Evolutionary conservation across 2,888 invertebrate genomes (phyloP).

Genomic region (Diaprepes abbreviatus): DNA sequence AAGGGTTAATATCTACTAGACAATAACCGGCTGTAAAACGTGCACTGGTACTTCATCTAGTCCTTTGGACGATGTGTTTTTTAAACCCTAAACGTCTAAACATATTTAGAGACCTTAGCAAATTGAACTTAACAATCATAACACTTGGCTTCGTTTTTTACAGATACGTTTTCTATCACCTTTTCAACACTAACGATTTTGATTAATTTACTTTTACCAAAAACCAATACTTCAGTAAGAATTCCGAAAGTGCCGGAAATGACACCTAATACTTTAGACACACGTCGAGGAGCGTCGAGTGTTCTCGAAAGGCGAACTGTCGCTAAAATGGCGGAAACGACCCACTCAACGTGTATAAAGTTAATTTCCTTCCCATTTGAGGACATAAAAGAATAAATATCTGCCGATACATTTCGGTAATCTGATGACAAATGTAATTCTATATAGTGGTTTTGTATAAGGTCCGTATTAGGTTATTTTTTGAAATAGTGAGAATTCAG

Average conservation of each 20-base stretch:
- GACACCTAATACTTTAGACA: slow-evolving; percentile 29
- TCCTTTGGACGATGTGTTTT: too few relatives aligned
- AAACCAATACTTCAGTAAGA: slow-evolving; percentile 6
- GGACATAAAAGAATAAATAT: slow-evolving; percentile 38
- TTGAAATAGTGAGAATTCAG: too few relatives aligned
- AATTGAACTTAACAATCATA: too few relatives aligned
- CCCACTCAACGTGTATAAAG: slow-evolving; percentile 26
- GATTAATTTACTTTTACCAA: slow-evolving; percentile 26
- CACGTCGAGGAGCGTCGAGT: slow-evolving; percentile 13
- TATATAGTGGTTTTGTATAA: slow-evolving; percentile 23
- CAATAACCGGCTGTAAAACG: too few relatives aligned
- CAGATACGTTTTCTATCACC: too few relatives aligned
- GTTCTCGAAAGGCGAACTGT: slow-evolving; percentile 5
- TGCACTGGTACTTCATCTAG: too few relatives aligned
- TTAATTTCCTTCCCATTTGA: slow-evolving; percentile 31
- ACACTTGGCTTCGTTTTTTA: too few relatives aligned
- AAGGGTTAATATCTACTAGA: too few relatives aligned
- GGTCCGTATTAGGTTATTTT: neutral
- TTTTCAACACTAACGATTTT: neutral
- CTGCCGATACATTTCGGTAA: slow-evolving; percentile 36
- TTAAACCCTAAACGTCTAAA: too few relatives aligned
- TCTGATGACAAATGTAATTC: slow-evolving; percentile 45
- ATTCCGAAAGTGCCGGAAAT: slow-evolving; percentile 26
- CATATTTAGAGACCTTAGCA: too few relatives aligned
- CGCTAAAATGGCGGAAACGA: slow-evolving; percentile 33